Evolutionary conservation across 1,140 invertebrate species (phyloP).

Genomic region (Pogonomyrmex barbatus): DNA sequence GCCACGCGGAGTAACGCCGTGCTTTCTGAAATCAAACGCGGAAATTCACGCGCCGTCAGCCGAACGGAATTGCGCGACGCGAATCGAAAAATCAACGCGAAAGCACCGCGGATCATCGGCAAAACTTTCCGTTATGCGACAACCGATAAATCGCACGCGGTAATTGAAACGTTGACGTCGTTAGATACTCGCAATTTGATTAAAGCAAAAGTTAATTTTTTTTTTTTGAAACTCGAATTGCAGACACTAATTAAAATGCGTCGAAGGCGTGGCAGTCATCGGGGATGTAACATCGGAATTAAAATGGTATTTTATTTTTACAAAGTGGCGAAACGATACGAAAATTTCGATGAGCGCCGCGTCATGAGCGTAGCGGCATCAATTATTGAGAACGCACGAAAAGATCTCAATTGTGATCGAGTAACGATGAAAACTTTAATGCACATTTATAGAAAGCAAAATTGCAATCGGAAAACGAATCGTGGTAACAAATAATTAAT

Average conservation of each 20-base stretch:
- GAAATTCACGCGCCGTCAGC: slow-evolving; percentile 30
- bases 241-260: slow-evolving; percentile 22
- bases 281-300: neutral
- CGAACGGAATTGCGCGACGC: neutral
- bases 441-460: slow-evolving; percentile 39
- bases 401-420: slow-evolving; percentile 24
- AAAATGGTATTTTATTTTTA: slow-evolving; percentile 32
- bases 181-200: slow-evolving; percentile 14
- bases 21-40: slow-evolving; percentile 47
- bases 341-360: neutral
- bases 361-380: neutral
- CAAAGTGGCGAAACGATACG: slow-evolving; percentile 14
- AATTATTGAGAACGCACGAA: neutral
- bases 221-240: neutral
- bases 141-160: neutral
- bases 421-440: slow-evolving; percentile 18
- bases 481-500: slow-evolving; percentile 50
- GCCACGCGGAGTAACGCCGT: slow-evolving; percentile 33
- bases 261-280: neutral
- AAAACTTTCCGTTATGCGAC: neutral
- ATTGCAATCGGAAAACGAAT: slow-evolving; percentile 36
- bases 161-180: slow-evolving; percentile 17
- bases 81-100: neutral
- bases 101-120: neutral
- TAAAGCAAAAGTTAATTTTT: neutral